A percentile compares a stretch with the other conserved stretches of the same genome.
phyloP scores from a whole-genome alignment of 2,797 vertebrate genomes.

The Allobates femoralis region DNA sequence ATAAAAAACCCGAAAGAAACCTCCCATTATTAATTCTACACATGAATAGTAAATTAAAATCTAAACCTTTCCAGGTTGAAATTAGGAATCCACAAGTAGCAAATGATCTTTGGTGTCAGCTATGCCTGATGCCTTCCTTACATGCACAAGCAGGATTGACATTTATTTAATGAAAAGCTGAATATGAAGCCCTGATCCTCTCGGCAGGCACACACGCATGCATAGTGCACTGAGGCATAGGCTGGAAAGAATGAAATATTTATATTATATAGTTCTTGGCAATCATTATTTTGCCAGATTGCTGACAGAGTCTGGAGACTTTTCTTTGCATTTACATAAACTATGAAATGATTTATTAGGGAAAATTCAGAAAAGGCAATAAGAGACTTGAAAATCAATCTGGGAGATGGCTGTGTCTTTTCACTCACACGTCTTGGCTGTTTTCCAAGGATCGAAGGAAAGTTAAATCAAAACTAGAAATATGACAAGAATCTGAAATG shows the following conservation, averaged over 20 bases:
- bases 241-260: constrained; percentile 43
- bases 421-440: neutral
- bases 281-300: constrained; percentile 43
- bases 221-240: constrained; percentile 46
- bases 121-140: constrained; percentile 2
- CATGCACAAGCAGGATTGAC: constrained; percentile 31
- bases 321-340: constrained; percentile 6
- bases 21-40: neutral
- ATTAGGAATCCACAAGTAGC: constrained; percentile 15
- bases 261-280: constrained; percentile 34
- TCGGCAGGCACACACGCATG: constrained; percentile 18
- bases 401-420: neutral
- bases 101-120: constrained; percentile 32
- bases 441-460: neutral
- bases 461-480: constrained; percentile 9
- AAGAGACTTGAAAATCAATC: constrained; percentile 27
- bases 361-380: neutral
- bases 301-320: neutral
- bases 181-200: constrained; percentile 40
- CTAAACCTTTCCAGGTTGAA: neutral
- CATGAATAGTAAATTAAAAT: constrained; percentile 18
- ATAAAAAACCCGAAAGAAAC: neutral
- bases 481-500: neutral
- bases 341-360: constrained; percentile 8
- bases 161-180: constrained; percentile 58